These are phyloP conservation scores for Polymixis lichenea DNA, from an alignment of 2,888 invertebrate species.

Conservation along the genomic window DNA sequence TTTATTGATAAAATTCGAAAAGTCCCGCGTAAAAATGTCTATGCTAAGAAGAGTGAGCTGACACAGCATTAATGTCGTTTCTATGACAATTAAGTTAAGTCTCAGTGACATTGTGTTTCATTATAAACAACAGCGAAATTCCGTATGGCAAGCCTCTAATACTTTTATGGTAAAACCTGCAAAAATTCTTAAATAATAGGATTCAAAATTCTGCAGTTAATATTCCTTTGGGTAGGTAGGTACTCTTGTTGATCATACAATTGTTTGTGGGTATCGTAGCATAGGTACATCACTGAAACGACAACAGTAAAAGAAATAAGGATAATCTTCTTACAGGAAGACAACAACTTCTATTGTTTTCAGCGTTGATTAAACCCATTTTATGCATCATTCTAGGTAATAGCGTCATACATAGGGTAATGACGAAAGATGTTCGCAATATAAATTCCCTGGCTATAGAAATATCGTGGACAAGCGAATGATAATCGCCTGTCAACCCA, in stretches of 20 bases:
- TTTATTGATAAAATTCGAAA: too few species aligned
- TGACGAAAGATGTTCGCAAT: neutral
- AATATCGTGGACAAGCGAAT: conserved; percentile 23
- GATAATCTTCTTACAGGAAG: neutral
- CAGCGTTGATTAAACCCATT: conserved; percentile 33
- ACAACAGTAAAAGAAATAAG: neutral
- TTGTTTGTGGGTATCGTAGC: neutral
- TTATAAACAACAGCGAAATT: too few species aligned
- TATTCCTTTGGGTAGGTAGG: neutral
- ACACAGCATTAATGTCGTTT: too few species aligned
- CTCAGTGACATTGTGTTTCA: too few species aligned
- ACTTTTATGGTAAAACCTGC: too few species aligned
- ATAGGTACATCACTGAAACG: neutral
- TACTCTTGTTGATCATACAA: neutral
- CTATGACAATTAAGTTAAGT: too few species aligned
- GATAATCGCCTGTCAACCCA: conserved; percentile 59
- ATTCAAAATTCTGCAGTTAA: neutral
- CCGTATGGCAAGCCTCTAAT: too few species aligned
- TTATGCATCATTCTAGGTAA: conserved; percentile 7
- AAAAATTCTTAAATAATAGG: too few species aligned
- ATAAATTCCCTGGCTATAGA: conserved; percentile 22
- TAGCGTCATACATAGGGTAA: neutral
- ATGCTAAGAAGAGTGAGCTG: too few species aligned
- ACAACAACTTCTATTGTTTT: conserved; percentile 1
- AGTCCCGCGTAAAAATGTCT: too few species aligned